Evolutionary conservation across 2,797 vertebrate genomes (phyloP).

Genomic region (Myotis pilosus): DNA sequence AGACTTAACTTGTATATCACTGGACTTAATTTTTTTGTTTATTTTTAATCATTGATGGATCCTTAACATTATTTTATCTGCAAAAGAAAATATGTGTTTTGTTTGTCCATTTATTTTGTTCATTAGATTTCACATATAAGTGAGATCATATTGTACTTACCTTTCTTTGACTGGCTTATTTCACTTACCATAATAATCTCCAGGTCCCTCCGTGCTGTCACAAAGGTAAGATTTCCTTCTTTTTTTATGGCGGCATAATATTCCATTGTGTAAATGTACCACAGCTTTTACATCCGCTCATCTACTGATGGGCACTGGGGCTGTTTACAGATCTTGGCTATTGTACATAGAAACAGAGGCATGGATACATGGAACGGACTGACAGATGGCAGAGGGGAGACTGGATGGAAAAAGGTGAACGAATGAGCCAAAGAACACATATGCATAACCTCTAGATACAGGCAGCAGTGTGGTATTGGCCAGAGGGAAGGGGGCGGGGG

Average conservation of each 20-base stretch:
- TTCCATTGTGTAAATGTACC: no score
- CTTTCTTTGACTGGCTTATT: neutral
- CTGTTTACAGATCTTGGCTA: neutral
- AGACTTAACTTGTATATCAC: constrained; percentile 5
- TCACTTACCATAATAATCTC: neutral
- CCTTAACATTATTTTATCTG: neutral
- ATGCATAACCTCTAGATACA: neutral
- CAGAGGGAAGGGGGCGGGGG: neutral
- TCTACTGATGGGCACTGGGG: neutral
- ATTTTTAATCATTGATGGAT: neutral
- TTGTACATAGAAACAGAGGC: neutral
- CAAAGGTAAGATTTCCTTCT: neutral
- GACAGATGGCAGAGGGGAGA: neutral
- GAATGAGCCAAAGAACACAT: neutral
- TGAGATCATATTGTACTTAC: neutral
- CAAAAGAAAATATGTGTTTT: neutral
- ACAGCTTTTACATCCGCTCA: neutral
- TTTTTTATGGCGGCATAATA: neutral
- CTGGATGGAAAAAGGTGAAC: neutral
- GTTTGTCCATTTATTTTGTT: neutral
- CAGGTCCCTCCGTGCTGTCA: neutral
- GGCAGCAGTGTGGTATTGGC: neutral
- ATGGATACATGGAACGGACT: neutral
- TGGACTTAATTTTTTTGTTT: neutral
- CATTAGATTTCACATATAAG: neutral